Percentiles rank a stretch among this genome's conserved stretches.
phyloP scores from a whole-genome alignment of 2,888 invertebrate genomes.

The Eueremaeus valkanovi region DNA sequence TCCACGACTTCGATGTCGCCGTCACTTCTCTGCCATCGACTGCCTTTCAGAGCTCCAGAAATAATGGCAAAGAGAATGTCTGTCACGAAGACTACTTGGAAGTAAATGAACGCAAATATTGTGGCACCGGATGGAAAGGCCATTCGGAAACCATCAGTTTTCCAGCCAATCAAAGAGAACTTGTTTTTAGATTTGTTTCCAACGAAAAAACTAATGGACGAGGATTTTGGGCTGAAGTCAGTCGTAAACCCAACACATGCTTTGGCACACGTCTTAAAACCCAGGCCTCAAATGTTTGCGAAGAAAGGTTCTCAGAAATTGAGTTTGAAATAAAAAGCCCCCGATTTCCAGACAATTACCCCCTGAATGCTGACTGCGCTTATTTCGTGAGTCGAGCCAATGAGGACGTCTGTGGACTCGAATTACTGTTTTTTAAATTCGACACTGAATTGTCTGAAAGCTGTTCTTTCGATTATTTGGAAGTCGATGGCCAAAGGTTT shows the following conservation, averaged over 20 bases:
- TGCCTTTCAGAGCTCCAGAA: background rate
- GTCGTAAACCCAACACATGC: constrained; percentile 42
- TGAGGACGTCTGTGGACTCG: constrained; percentile 47
- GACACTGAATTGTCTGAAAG: constrained; percentile 47
- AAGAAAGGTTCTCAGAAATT: constrained; percentile 41
- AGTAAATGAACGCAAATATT: constrained; percentile 44
- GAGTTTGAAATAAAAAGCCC: constrained; percentile 46
- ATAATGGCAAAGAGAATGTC: background rate
- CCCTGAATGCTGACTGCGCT: constrained; percentile 42
- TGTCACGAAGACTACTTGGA: constrained; percentile 46
- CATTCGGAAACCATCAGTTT: constrained; percentile 44
- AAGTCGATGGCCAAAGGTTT: constrained; percentile 46
- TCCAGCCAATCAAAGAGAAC: constrained; percentile 40
- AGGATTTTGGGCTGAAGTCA: constrained; percentile 46
- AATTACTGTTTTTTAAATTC: constrained; percentile 47
- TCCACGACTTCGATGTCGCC: constrained; percentile 46
- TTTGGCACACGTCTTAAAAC: constrained; percentile 30
- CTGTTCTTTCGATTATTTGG: constrained; percentile 48
- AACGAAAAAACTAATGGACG: constrained; percentile 42
- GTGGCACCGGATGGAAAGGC: constrained; percentile 44
- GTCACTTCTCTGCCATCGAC: constrained; percentile 25
- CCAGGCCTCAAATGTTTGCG: constrained; percentile 40
- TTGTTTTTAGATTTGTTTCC: constrained; percentile 44
- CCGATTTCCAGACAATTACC: constrained; percentile 44
- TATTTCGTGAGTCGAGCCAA: constrained; percentile 44